Evolutionary conservation across 1,140 invertebrate genomes (phyloP).

Genomic region (Nylanderia fulva): DNA sequence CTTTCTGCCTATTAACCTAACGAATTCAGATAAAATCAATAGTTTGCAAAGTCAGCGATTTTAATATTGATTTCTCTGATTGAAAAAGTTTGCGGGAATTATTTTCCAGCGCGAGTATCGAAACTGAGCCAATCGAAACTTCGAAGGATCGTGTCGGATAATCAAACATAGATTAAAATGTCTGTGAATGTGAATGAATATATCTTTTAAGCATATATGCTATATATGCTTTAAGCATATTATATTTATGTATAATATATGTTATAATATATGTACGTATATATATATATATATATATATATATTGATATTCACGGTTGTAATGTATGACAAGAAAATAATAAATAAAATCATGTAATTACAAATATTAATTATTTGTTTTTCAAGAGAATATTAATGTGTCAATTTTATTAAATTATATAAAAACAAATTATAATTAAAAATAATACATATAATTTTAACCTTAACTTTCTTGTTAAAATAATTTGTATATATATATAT

Average conservation of each 20-base stretch:
- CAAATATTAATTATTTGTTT: background rate
- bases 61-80: constrained; percentile 63
- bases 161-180: constrained; percentile 56
- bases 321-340: background rate
- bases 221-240: background rate
- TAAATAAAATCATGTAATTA: background rate
- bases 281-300: background rate
- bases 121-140: constrained; percentile 56
- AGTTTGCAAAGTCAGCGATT: constrained; percentile 52
- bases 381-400: background rate
- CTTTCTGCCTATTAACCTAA: constrained; percentile 48
- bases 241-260: background rate
- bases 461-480: background rate
- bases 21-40: constrained; percentile 58
- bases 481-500: no score
- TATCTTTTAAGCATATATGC: background rate
- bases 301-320: background rate
- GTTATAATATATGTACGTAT: no score
- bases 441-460: background rate
- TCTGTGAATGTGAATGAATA: constrained; percentile 15
- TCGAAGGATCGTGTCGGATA: constrained; percentile 23
- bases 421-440: background rate
- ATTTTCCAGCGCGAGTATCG: constrained; percentile 52
- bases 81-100: constrained; percentile 61
- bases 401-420: constrained; percentile 2